Percentiles rank a stretch among this genome's conserved stretches.
Evolutionary conservation across 2,888 invertebrate genomes (phyloP).

Genomic region (Amphipyra berbera): DNA sequence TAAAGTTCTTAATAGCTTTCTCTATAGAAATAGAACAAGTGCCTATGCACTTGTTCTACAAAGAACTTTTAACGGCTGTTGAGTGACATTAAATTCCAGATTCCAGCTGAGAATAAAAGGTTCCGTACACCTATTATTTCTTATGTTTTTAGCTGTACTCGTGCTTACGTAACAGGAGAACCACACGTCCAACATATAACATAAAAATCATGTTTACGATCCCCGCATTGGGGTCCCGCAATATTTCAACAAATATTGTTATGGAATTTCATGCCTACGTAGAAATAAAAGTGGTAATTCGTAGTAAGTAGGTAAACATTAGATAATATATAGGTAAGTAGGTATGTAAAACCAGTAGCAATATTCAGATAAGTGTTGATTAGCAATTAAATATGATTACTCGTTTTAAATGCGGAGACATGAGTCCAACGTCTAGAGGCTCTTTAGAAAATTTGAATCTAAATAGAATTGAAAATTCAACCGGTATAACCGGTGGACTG

Average conservation of each 20-base stretch:
- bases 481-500: too few relatives aligned
- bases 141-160: conserved; percentile 16
- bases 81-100: conserved; percentile 12
- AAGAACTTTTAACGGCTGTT: conserved; percentile 23
- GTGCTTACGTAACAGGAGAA: conserved; percentile 19
- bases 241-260: conserved; percentile 28
- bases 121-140: conserved; percentile 19
- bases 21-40: too few relatives aligned
- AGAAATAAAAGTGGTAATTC: conserved; percentile 16
- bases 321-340: too few relatives aligned
- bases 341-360: too few relatives aligned
- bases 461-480: too few relatives aligned
- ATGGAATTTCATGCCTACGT: conserved; percentile 15
- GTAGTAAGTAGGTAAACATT: neutral
- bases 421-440: too few relatives aligned
- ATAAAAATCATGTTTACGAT: conserved; percentile 52
- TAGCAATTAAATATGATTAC: too few relatives aligned
- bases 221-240: conserved; percentile 36
- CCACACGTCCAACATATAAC: conserved; percentile 20
- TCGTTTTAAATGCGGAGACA: too few relatives aligned
- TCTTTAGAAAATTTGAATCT: too few relatives aligned
- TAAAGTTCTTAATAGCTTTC: too few relatives aligned
- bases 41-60: conserved; percentile 10
- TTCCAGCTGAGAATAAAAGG: conserved; percentile 19
- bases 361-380: too few relatives aligned